These are phyloP conservation scores for Pangasius larnaudii DNA, from an alignment of 2,797 vertebrate genomes.

Conservation along the genomic window DNA sequence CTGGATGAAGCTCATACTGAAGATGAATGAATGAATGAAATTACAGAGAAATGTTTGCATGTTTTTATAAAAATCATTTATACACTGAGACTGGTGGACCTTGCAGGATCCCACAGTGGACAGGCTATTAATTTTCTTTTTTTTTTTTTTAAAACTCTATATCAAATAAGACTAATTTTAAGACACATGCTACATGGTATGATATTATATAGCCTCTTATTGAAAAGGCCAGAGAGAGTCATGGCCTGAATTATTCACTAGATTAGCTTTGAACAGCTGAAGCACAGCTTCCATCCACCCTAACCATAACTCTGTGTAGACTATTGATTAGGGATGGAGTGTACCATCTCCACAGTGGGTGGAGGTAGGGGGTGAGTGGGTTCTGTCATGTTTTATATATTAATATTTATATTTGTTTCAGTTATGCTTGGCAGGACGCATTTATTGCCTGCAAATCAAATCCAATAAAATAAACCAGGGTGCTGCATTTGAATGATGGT, in stretches of 20 bases:
- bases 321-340: slow-evolving; percentile 18
- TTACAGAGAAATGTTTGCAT: neutral
- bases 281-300: neutral
- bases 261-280: slow-evolving; percentile 8
- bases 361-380: neutral
- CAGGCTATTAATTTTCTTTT: neutral
- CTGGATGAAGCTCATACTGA: neutral
- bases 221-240: slow-evolving; percentile 9
- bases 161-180: neutral
- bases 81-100: neutral
- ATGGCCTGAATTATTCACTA: slow-evolving; percentile 16
- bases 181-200: neutral
- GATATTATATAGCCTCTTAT: neutral
- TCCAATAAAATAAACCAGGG: neutral
- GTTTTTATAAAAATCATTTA: neutral
- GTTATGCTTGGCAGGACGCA: neutral
- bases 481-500: neutral
- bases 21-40: neutral
- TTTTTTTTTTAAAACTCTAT: neutral
- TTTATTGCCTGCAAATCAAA: neutral
- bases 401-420: slow-evolving; percentile 12
- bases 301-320: neutral
- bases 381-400: neutral
- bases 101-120: neutral
- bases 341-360: neutral